A percentile compares a stretch with the other conserved stretches of the same genome.
Conservation (phyloP, 2,888 invertebrate genomes). For the Cerastoderma edule region DNA sequence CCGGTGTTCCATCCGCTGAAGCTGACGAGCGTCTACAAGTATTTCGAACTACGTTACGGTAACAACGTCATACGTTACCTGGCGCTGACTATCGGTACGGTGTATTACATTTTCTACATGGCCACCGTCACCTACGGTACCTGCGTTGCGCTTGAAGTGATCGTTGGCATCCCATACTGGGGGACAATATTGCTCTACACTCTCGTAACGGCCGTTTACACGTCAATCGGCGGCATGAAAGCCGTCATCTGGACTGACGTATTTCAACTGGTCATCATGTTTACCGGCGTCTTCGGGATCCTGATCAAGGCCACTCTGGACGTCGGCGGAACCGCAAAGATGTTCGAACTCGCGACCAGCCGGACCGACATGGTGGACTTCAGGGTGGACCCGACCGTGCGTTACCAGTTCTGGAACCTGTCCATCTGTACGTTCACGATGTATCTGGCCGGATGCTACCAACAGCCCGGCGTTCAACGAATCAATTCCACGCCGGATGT, state of each 20-base stretch:
- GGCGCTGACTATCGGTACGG: constrained; percentile 13
- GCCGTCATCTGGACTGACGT: constrained; percentile 50
- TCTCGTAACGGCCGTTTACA: constrained; percentile 26
- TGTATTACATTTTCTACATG: constrained; percentile 43
- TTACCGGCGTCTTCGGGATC: constrained; percentile 36
- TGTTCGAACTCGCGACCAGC: constrained; percentile 18
- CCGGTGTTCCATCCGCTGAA: constrained; percentile 39
- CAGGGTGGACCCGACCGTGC: constrained; percentile 32
- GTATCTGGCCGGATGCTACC: constrained; percentile 18
- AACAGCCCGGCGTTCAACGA: constrained; percentile 38
- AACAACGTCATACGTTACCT: constrained; percentile 32
- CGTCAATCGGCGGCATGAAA: constrained; percentile 42
- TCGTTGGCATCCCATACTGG: constrained; percentile 37
- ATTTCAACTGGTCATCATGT: constrained; percentile 38
- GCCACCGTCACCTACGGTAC: constrained; percentile 35
- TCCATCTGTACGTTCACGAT: constrained; percentile 27
- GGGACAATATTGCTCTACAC: constrained; percentile 33
- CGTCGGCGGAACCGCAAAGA: constrained; percentile 23
- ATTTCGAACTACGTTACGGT: constrained; percentile 34
- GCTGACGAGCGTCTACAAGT: constrained; percentile 44
- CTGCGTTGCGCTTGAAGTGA: constrained; percentile 39
- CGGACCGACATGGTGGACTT: constrained; percentile 24
- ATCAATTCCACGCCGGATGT: constrained; percentile 34
- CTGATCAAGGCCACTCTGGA: constrained; percentile 23
- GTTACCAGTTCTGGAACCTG: constrained; percentile 37